These are phyloP conservation scores for Caenorhabditis sp. DNA, from an alignment of 2,888 invertebrate genomes.

Conservation along the genomic window DNA sequence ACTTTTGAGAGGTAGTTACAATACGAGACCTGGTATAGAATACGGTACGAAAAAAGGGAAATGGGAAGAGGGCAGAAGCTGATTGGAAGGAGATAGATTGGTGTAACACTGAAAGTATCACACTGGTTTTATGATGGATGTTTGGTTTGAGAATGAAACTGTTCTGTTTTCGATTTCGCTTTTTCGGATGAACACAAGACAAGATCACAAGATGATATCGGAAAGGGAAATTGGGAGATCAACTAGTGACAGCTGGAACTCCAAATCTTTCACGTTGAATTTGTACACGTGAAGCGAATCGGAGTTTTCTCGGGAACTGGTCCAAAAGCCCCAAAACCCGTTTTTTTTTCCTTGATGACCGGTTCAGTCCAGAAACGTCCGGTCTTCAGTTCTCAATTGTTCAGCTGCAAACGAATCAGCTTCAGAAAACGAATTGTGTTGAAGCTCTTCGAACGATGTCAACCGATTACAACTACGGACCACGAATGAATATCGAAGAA, in stretches of 20 bases:
- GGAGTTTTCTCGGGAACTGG: too few species aligned
- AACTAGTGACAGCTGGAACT: not conserved
- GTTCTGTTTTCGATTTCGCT: slow-evolving; percentile 44
- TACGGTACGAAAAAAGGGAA: slow-evolving; percentile 35
- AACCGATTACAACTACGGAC: slow-evolving; percentile 41
- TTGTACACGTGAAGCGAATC: too few species aligned
- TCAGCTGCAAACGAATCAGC: not conserved
- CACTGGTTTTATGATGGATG: slow-evolving; percentile 58
- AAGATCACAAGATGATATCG: slow-evolving; percentile 16
- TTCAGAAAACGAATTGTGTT: slow-evolving; percentile 15
- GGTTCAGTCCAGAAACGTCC: not conserved
- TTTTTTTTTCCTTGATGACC: not conserved
- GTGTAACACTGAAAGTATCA: slow-evolving; percentile 57
- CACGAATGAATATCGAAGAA: slow-evolving; percentile 13
- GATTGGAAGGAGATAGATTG: slow-evolving; percentile 33
- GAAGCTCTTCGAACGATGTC: slow-evolving; percentile 33
- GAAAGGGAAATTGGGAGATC: not conserved
- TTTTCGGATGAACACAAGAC: slow-evolving; percentile 31
- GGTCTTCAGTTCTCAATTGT: slow-evolving; percentile 10
- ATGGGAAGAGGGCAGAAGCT: slow-evolving; percentile 38
- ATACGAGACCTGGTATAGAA: slow-evolving; percentile 46
- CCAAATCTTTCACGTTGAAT: too few species aligned
- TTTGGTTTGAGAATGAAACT: slow-evolving; percentile 43
- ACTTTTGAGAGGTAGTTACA: slow-evolving; percentile 39
- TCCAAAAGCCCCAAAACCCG: too few species aligned